These are phyloP conservation scores for Zygothrica quintamaculata DNA, from an alignment of 2,888 invertebrate genomes.

Conservation along the genomic window DNA sequence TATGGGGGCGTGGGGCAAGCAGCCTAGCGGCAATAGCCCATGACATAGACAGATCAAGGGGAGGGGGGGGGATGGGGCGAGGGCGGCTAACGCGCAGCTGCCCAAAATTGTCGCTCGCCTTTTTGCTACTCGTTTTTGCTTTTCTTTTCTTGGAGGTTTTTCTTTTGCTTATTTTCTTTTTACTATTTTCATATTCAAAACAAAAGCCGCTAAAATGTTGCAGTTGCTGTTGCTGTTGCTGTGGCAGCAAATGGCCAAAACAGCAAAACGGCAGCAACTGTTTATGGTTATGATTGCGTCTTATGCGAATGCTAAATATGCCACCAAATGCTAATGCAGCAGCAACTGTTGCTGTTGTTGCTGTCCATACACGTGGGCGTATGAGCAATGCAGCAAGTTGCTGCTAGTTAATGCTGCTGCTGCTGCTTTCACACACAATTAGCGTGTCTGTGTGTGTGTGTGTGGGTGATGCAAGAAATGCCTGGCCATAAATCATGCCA, in stretches of 20 bases:
- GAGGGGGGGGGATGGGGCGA: no score
- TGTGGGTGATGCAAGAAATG: constrained; percentile 58
- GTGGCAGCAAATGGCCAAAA: constrained; percentile 25
- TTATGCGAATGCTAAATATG: constrained; percentile 21
- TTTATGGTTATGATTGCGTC: constrained; percentile 78
- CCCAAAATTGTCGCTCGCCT: constrained; percentile 64
- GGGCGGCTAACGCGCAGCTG: constrained; percentile 47
- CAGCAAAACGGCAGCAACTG: constrained; percentile 51
- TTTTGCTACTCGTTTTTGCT: constrained; percentile 12
- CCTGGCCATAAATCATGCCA: constrained; percentile 75
- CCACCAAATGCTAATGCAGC: constrained; percentile 67
- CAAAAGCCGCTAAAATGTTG: constrained; percentile 23
- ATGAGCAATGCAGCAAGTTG: constrained; percentile 61
- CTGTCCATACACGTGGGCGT: constrained; percentile 65
- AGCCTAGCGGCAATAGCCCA: constrained; percentile 1
- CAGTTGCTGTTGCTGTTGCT: constrained; percentile 22
- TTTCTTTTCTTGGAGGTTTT: neutral
- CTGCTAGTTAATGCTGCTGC: constrained; percentile 13
- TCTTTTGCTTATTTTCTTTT: neutral
- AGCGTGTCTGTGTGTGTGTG: constrained; percentile 61
- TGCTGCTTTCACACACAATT: constrained; percentile 71
- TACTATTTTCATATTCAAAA: constrained; percentile 20
- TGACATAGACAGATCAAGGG: neutral
- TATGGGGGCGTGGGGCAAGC: constrained; percentile 50
- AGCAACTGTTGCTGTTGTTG: constrained; percentile 35